Evolutionary conservation across 2,113 vertebrate species (phyloP), one percentile per base, ranked within the genome.

Genomic region (Mesembrinibis cayennensis): DNA sequence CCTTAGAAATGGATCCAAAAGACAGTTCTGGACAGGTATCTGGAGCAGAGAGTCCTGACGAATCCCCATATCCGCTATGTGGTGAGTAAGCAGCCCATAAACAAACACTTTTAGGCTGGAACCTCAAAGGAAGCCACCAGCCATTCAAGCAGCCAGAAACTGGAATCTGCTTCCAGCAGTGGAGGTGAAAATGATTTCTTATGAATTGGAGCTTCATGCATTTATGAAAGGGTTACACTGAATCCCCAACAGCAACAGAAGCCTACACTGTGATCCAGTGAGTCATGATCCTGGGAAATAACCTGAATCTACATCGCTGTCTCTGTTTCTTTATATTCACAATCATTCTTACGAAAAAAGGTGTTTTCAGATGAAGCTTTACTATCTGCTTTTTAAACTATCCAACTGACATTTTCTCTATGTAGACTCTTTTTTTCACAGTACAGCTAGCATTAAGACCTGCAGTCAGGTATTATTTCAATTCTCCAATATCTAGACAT

Each of bases 41-140:
- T 77, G 34, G 20, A 27, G 18, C 49, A 58, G 20, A 67, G 36
- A 40, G 21, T 74, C 21, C 29, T 26, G 7, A 36, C 2, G 0
- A 58, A 79, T 74, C 32, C 27, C 17, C 3, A 0, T 65, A 22
- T 47, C 20, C 10, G 40, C 6, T 23, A 2, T 0, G 1, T 10
- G 6, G 16, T 3, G 1, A 78, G 34, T 40, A 74, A 92, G 47
- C 18, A 66, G 65, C 18, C 18, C 12, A 32, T 7, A 1, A 65
- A 29, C 10, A 76, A 58, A 55, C 7, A 30, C 7, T 10, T 36
- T 76, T 82, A 44, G 16, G 11, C 34, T 58, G 34, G 27, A 56
- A 61, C 16, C 50, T 56, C 30, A 66, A 52, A 93, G 47, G 44
- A 84, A 87, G 21, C 7, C 30, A 11, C 21, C 0, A 0, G 22